Conservation (phyloP, 2,888 invertebrate genomes). For the Epinotia demarniana region DNA sequence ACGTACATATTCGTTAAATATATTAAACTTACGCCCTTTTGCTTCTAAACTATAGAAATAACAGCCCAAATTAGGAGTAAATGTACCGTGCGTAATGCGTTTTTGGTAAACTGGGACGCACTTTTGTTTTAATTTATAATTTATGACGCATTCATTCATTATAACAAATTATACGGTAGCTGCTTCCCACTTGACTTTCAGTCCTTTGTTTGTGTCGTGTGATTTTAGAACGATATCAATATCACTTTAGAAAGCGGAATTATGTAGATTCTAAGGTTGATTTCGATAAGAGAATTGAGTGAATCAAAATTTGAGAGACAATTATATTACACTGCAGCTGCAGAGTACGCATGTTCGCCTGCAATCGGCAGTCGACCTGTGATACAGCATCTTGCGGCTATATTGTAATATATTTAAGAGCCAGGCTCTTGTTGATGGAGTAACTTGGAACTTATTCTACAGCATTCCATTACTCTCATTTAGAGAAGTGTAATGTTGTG, state of each 20-base stretch:
- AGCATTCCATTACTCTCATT: too few relatives aligned
- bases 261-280: neutral
- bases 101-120: slow-evolving; percentile 32
- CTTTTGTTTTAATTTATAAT: slow-evolving; percentile 27
- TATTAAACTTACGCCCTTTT: neutral
- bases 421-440: too few relatives aligned
- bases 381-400: too few relatives aligned
- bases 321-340: too few relatives aligned
- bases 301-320: neutral
- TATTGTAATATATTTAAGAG: too few relatives aligned
- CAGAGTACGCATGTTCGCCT: too few relatives aligned
- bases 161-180: slow-evolving; percentile 31
- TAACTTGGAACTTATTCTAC: too few relatives aligned
- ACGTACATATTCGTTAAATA: neutral
- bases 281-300: neutral
- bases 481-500: too few relatives aligned
- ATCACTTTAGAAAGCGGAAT: slow-evolving; percentile 3
- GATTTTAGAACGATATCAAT: slow-evolving; percentile 2
- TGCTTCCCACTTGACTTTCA: slow-evolving; percentile 13
- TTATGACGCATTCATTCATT: slow-evolving; percentile 30
- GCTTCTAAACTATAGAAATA: neutral
- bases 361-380: too few relatives aligned
- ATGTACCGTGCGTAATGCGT: slow-evolving; percentile 11
- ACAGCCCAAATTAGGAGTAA: slow-evolving; percentile 5
- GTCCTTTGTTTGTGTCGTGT: slow-evolving; percentile 12